Percentiles rank a stretch among this genome's conserved stretches.
phyloP scores from a whole-genome alignment of 1,140 invertebrate species.

The Camponotus pennsylvanicus region DNA sequence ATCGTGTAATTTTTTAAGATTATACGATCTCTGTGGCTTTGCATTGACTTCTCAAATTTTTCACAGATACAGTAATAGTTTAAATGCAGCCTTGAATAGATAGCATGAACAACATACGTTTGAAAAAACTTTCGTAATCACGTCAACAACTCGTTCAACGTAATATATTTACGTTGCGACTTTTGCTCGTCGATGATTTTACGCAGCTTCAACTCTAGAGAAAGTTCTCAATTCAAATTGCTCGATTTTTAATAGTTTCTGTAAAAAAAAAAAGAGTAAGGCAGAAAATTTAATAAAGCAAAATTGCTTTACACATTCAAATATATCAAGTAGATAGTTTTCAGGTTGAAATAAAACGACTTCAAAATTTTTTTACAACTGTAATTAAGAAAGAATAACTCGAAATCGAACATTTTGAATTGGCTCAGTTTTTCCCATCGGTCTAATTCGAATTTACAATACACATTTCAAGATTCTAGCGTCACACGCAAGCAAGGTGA shows the following conservation, averaged over 20 bases:
- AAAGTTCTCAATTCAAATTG: constrained; percentile 3
- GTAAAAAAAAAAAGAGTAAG: too few relatives aligned
- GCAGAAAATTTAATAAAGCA: too few relatives aligned
- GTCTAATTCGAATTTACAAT: constrained; percentile 81
- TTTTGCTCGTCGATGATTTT: constrained; percentile 30
- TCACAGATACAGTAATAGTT: background rate
- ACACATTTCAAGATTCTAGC: constrained; percentile 75
- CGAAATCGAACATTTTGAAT: constrained; percentile 10
- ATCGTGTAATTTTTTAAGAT: background rate
- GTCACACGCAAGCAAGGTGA: constrained; percentile 76
- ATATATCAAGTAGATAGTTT: background rate
- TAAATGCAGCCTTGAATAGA: background rate
- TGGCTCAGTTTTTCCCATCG: constrained; percentile 15
- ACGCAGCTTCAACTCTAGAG: constrained; percentile 18
- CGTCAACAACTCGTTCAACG: background rate
- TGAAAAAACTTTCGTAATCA: background rate
- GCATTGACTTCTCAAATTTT: constrained; percentile 5
- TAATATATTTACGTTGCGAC: constrained; percentile 2
- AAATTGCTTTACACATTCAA: background rate
- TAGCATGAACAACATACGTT: background rate
- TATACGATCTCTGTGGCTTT: background rate
- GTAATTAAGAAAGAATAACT: background rate
- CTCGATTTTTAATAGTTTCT: constrained; percentile 18
- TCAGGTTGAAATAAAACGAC: background rate
- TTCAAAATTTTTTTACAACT: background rate